Base-by-base conservation (phyloP, 2,797 vertebrate genomes). In the Hyperoplus lanceolatus region DNA sequence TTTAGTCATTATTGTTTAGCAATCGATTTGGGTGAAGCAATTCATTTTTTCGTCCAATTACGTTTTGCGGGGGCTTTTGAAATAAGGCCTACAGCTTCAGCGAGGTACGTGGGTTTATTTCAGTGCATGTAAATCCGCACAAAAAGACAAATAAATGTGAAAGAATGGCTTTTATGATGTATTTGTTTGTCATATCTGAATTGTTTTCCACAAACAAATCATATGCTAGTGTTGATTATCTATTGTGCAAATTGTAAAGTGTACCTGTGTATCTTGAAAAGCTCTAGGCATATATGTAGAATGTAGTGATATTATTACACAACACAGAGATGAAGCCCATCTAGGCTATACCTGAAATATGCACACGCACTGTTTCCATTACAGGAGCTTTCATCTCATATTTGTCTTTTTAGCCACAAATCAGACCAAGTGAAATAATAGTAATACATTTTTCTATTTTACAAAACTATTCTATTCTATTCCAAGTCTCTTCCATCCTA, bases 301-400 rank as follows among this genome's bases (percentile, higher is more conserved):
- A 9, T 46, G 13, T 15, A 15, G 16, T 15, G 29, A 29, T 73
- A 80, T 82, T 58, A 78, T 81, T 77, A 81, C 82, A 75, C 76
- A 76, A 68, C 73, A 53, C 74, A 79, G 53, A 74, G 38, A 82
- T 73, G 83, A 82, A 70, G 77, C 67, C 75, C 53, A 57, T 55
- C 75, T 90, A 53, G 87, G 88, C 79, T 9, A 86, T 82, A 70
- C 64, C 83, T 18, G 57, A 13, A 65, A 79, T 65, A 71, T 29
- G 29, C 29, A 29, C 29, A 29, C 29, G 3, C 29, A 29, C 29
- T 29, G 29, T 29, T 29, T 88, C 83, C 46, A 60, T 87, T 83
- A 64, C 70, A 89, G 57, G n/a, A 29, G 61, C 66, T 80, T 61
- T n/a, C n/a, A 11, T 75, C 50, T 63, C 56, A 41, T 54, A 61